Conservation (phyloP, 1,140 invertebrate species). For the Ditylenchus dipsaci region DNA sequence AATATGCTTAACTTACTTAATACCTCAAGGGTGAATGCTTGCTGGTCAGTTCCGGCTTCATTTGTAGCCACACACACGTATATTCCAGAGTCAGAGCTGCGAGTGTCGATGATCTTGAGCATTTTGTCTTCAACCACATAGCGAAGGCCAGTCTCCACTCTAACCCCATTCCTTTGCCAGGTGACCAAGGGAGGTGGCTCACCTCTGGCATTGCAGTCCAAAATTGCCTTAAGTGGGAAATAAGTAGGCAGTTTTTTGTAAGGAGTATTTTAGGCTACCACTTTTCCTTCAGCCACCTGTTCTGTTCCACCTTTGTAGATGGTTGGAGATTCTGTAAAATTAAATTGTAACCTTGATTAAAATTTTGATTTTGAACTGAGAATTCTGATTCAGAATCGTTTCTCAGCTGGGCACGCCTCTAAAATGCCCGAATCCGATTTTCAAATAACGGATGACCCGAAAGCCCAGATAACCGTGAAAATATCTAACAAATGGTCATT, state of each 20-base stretch:
- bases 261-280: slow-evolving; percentile 10
- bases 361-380: no score
- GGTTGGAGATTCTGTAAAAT: slow-evolving; percentile 44
- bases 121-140: slow-evolving; percentile 41
- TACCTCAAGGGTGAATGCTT: slow-evolving; percentile 56
- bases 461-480: no score
- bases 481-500: no score
- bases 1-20: slow-evolving; percentile 24
- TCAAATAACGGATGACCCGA: no score
- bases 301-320: slow-evolving; percentile 50
- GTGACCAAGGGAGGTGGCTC: slow-evolving; percentile 47
- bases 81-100: slow-evolving; percentile 53
- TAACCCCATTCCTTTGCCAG: slow-evolving; percentile 51
- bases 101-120: slow-evolving; percentile 45
- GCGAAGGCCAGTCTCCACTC: slow-evolving; percentile 49
- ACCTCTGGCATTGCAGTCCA: slow-evolving; percentile 47
- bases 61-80: slow-evolving; percentile 54
- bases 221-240: no score
- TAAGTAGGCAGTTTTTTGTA: no score
- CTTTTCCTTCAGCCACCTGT: slow-evolving; percentile 50
- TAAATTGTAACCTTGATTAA: no score
- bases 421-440: no score
- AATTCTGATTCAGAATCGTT: no score
- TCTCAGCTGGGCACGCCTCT: no score
- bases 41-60: slow-evolving; percentile 54